A percentile compares a stretch with the other conserved stretches of the same genome.
phyloP scores from a whole-genome alignment of 2,888 invertebrate species.

The Axea sp. region DNA sequence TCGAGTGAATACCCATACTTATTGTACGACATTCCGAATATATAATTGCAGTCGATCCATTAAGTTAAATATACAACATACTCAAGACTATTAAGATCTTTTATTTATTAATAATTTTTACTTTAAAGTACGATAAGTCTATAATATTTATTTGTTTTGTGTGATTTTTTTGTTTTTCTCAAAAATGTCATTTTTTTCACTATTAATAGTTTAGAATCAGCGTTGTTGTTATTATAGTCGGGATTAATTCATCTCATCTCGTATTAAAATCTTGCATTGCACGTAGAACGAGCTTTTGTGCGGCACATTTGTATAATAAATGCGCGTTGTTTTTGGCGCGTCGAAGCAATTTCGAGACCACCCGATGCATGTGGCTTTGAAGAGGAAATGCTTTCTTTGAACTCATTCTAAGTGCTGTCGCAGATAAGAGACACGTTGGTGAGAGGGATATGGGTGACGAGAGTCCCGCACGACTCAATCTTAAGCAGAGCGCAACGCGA shows the following conservation, averaged over 20 bases:
- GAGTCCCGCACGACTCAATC: slow-evolving; percentile 36
- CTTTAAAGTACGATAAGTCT: no score
- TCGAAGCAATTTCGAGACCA: slow-evolving; percentile 41
- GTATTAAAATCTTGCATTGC: slow-evolving; percentile 3
- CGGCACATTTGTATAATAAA: slow-evolving; percentile 55
- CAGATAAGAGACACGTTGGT: slow-evolving; percentile 35
- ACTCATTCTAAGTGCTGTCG: slow-evolving; percentile 47
- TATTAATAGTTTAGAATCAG: no score
- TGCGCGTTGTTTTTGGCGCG: slow-evolving; percentile 57
- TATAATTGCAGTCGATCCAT: no score
- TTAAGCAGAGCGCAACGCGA: slow-evolving; percentile 49
- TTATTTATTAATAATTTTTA: no score
- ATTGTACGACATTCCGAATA: no score
- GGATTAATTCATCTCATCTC: slow-evolving; percentile 8
- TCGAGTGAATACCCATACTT: no score
- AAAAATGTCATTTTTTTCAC: no score
- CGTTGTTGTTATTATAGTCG: slow-evolving; percentile 1
- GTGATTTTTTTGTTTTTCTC: no score
- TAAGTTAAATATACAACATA: no score
- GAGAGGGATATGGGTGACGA: slow-evolving; percentile 50
- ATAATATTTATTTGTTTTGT: no score
- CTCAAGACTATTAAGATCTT: no score
- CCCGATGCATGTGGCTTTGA: slow-evolving; percentile 49
- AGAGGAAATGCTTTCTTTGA: slow-evolving; percentile 52
- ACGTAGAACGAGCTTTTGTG: slow-evolving; percentile 5